These are phyloP conservation scores for Rhinolophus ferrumequinum DNA, from an alignment of 2,113 vertebrate species.

Conservation along the genomic window DNA sequence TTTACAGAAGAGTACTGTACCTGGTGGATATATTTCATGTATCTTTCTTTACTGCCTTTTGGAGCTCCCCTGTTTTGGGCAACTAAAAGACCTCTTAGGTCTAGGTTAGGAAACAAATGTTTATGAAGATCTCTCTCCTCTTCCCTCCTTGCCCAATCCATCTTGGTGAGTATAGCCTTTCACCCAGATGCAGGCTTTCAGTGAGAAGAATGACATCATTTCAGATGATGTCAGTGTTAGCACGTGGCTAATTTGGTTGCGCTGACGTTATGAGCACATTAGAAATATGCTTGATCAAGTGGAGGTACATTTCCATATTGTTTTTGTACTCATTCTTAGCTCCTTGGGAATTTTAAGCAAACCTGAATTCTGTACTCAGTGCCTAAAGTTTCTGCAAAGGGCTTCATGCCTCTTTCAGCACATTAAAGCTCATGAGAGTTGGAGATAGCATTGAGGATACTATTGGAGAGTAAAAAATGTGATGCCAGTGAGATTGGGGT, in stretches of 20 bases:
- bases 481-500: neutral
- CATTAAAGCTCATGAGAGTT: neutral
- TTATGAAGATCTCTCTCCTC: neutral
- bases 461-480: neutral
- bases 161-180: slow-evolving; percentile 38
- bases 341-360: slow-evolving; percentile 49
- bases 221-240: slow-evolving; percentile 61
- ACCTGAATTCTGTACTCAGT: neutral
- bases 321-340: slow-evolving; percentile 41
- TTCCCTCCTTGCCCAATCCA: neutral
- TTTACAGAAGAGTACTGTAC: neutral
- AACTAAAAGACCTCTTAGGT: neutral
- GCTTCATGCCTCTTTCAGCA: neutral
- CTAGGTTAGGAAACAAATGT: slow-evolving; percentile 44
- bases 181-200: slow-evolving; percentile 7
- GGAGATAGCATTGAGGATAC: neutral
- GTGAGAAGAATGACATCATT: slow-evolving; percentile 56
- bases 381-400: neutral
- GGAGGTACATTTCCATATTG: slow-evolving; percentile 53
- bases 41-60: neutral
- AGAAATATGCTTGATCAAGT: slow-evolving; percentile 55
- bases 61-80: neutral
- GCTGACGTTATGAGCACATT: slow-evolving; percentile 60
- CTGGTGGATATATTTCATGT: neutral
- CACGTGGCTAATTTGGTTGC: slow-evolving; percentile 60